phyloP scores from a whole-genome alignment of 2,888 invertebrate genomes.

The Sclerodermus sp. region DNA sequence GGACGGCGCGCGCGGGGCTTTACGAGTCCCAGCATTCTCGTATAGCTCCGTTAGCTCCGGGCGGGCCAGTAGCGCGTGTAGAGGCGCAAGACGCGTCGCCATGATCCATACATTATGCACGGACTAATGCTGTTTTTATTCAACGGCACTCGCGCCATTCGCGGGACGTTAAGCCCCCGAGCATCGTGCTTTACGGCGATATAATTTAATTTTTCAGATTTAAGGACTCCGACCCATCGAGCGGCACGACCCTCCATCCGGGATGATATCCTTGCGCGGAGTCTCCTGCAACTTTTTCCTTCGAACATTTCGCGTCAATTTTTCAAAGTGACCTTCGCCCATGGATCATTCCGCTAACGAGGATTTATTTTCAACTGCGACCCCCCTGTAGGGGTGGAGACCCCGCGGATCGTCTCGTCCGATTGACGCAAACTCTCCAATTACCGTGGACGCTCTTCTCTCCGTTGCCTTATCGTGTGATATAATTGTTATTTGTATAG shows the following conservation, averaged over 20 bases:
- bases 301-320: no score
- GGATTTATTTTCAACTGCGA: no score
- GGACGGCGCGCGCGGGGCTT: conserved; percentile 35
- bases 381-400: no score
- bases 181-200: conserved; percentile 52
- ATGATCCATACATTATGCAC: conserved; percentile 54
- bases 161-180: conserved; percentile 47
- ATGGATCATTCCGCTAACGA: no score
- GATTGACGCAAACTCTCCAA: no score
- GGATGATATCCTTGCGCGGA: background rate
- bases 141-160: conserved; percentile 37
- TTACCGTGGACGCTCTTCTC: no score
- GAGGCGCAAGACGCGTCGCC: conserved; percentile 31
- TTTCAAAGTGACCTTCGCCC: no score
- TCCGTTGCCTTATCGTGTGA: no score
- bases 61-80: conserved; percentile 13
- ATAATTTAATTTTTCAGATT: conserved; percentile 58
- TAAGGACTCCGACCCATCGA: conserved; percentile 36
- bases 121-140: conserved; percentile 57
- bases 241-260: no score
- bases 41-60: conserved; percentile 41
- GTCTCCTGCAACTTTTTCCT: conserved; percentile 11
- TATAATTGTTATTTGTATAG: no score
- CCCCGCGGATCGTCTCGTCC: no score
- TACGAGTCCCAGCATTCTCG: conserved; percentile 50